Base-by-base conservation (phyloP, 2,888 invertebrate species). In the Dusona sp. region DNA sequence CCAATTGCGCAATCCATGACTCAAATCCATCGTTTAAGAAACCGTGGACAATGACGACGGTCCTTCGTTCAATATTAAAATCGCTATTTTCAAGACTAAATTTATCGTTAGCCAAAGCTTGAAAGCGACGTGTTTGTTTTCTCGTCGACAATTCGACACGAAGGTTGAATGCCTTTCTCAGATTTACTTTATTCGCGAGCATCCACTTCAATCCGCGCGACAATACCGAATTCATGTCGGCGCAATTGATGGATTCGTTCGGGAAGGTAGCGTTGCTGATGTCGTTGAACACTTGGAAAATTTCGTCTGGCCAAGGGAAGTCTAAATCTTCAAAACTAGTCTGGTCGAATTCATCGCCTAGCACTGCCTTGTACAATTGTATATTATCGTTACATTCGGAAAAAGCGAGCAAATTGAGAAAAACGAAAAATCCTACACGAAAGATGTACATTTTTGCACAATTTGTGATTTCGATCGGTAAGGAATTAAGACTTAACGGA, bases 1-100 rank as follows among this genome's bases (percentile, higher is more conserved):
- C 95, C 95, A 96, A 95, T 6, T 95, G 94, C 1, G 88, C 90
- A n/a, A 96, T 95, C 96, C 96, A 96, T 0, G 94, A 92, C 1
- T 95, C 95, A 82, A 95, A 95, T 84, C 96, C 95, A 88, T 95
- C 95, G 79, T 96, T 95, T 92, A 96, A 95, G 89, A 96, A 96
- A 0, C 96, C 96, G 88, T 96, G 96, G 0, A 96, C 95, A 29
- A 96, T 96, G 89, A 96, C 93, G 16, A 96, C 93, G 0, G 96
- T 96, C 86, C 92, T 94, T 67, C 95, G 94, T 1, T 90, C 91
- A 0, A 95, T 94, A 19, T 95, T 92, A 90, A 95, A 96, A 89
- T 96, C 95, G 0, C 95, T 95, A 94, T 95, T 95, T 78, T 95
- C 95, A 13, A 96, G 90, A 0, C 95, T 95, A 85, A 96, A 96